phyloP scores from a whole-genome alignment of 2,888 invertebrate genomes.

The Galerucella nymphaeae region DNA sequence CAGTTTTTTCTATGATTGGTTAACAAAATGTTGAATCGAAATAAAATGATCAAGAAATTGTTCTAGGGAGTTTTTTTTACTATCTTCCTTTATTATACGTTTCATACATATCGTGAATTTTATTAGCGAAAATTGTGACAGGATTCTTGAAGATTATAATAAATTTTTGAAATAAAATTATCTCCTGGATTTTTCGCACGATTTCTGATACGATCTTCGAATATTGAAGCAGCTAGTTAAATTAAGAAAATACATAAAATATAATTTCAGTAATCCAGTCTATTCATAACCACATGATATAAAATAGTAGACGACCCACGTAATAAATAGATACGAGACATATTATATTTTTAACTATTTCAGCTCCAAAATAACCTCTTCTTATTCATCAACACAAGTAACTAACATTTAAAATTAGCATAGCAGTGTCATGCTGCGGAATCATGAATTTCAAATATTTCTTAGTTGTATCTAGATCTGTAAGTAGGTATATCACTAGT shows the following conservation, averaged over 20 bases:
- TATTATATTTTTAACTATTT: slow-evolving; percentile 4
- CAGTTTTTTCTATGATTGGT: no score
- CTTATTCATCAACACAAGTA: slow-evolving; percentile 1
- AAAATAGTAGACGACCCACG: not conserved
- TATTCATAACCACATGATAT: not conserved
- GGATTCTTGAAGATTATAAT: no score
- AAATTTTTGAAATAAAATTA: no score
- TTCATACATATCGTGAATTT: no score
- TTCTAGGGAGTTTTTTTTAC: no score
- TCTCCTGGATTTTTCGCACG: not conserved
- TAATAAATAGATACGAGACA: slow-evolving; percentile 1
- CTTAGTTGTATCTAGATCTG: not conserved
- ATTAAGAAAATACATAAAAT: not conserved
- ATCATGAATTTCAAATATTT: not conserved
- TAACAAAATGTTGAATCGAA: no score
- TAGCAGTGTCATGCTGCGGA: not conserved
- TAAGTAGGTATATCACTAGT: no score
- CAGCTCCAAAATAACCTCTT: not conserved
- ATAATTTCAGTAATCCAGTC: not conserved
- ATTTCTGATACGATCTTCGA: not conserved
- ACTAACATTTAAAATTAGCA: slow-evolving; percentile 9
- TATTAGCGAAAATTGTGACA: no score
- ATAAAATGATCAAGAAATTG: no score
- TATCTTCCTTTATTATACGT: no score
- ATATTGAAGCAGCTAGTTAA: not conserved